Evolutionary conservation across 2,113 vertebrate genomes (phyloP).

Genomic region (Nothoprocta perdicaria): DNA sequence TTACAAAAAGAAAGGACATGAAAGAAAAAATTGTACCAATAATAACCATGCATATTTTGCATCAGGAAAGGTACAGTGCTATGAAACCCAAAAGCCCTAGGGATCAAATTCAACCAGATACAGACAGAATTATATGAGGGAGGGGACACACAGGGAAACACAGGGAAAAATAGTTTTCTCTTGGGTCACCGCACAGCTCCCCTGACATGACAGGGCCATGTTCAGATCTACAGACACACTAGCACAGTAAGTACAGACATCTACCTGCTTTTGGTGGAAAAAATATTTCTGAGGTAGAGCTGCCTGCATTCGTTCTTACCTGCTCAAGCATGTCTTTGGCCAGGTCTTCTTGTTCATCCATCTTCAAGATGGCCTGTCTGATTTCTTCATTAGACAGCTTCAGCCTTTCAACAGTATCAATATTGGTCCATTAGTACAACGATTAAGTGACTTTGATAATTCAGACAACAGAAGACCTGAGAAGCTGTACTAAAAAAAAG

Average conservation of each 20-base stretch:
- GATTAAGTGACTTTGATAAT: background rate
- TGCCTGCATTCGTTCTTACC: slow-evolving; percentile 74
- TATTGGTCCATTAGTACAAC: slow-evolving; percentile 15
- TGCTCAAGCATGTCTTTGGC: slow-evolving; percentile 99
- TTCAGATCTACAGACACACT: background rate
- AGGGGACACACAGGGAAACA: background rate
- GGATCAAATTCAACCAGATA: background rate
- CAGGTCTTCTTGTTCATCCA: slow-evolving; percentile 97
- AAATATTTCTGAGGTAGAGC: background rate
- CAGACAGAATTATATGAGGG: background rate
- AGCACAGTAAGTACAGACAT: background rate
- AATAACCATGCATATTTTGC: background rate
- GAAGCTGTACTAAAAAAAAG: background rate
- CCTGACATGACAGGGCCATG: background rate
- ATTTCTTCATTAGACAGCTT: slow-evolving; percentile 97
- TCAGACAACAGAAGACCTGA: background rate
- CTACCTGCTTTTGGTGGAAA: background rate
- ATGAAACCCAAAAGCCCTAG: background rate
- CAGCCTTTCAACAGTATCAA: slow-evolving; percentile 80
- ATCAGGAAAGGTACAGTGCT: background rate
- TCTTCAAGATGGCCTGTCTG: slow-evolving; percentile 90
- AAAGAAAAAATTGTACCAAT: background rate
- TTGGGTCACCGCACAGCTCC: background rate
- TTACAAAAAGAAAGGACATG: background rate
- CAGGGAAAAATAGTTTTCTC: background rate